phyloP scores from a whole-genome alignment of 2,888 invertebrate genomes.

The Tachina lurida region DNA sequence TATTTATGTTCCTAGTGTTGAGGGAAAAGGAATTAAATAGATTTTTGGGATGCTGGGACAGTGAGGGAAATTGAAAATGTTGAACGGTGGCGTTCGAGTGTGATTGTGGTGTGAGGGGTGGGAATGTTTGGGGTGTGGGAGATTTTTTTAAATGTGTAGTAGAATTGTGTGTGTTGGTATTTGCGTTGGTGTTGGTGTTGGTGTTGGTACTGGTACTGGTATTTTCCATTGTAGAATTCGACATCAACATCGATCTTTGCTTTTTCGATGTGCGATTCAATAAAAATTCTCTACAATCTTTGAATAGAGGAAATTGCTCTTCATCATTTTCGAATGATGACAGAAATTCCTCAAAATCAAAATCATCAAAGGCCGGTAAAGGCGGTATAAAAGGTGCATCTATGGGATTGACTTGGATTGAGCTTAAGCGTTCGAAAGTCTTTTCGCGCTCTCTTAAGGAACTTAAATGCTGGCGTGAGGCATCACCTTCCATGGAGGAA shows the following conservation, averaged over 20 bases:
- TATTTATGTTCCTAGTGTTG: slow-evolving; percentile 55
- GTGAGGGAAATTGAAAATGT: slow-evolving; percentile 71
- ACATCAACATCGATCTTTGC: slow-evolving; percentile 78
- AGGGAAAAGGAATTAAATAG: slow-evolving; percentile 69
- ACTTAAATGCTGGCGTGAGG: slow-evolving; percentile 70
- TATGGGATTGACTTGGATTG: slow-evolving; percentile 23
- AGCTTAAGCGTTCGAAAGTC: slow-evolving; percentile 59
- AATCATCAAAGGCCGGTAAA: slow-evolving; percentile 85
- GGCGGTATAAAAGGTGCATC: slow-evolving; percentile 75
- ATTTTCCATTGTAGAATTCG: slow-evolving; percentile 75
- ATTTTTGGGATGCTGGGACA: slow-evolving; percentile 62
- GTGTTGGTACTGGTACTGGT: slow-evolving; percentile 51
- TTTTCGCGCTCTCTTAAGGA: slow-evolving; percentile 72
- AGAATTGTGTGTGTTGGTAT: slow-evolving; percentile 57
- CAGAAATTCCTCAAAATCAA: slow-evolving; percentile 87
- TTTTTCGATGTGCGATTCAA: slow-evolving; percentile 80
- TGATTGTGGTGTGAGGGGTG: slow-evolving; percentile 55
- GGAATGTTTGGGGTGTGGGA: slow-evolving; percentile 57
- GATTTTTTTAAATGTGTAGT: slow-evolving; percentile 55
- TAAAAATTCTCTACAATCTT: slow-evolving; percentile 82
- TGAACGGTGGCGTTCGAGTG: slow-evolving; percentile 52
- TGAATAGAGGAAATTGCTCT: slow-evolving; percentile 84
- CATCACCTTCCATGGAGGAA: slow-evolving; percentile 78
- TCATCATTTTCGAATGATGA: slow-evolving; percentile 87
- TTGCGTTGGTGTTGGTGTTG: slow-evolving; percentile 57